Evolutionary conservation across 2,113 vertebrate genomes (phyloP), one percentile per base, ranked within the genome.

Genomic region (Setophaga coronata): DNA sequence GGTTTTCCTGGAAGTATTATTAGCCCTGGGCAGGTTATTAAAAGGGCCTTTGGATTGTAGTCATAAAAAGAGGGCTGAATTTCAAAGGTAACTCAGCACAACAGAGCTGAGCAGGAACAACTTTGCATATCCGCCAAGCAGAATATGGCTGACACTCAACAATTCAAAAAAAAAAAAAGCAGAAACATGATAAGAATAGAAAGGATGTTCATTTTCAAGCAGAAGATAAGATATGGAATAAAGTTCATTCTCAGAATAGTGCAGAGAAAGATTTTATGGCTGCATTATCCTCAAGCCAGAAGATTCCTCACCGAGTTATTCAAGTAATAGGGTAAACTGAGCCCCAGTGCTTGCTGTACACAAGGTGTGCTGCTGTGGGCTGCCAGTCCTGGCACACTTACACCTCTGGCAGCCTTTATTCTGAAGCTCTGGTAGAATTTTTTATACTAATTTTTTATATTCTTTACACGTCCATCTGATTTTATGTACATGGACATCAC

Each of bases 141-240:
- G 97, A 97, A 96, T 77, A 96, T 95, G 95, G 97, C 98, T 97
- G 96, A 97, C 12, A 42, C 88, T 98, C 95, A 97, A 97, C 97
- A 98, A 97, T 97, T 90, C 78, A 79, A 95, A 96, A 83, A 95
- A 95, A 36, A 80, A 95, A 95, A 97, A 96, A 97, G 97, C 97
- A 98, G 98, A 98, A 98, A 97, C 95, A 91, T 67, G 98, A 98
- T 98, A 98, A 98, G 98, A 96, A 97, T 91, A 98, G 96, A 98
- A 97, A 98, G 97, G 98, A 98, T 98, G 98, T 98, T 98, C 97
- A 97, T 98, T 98, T 98, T 97, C 97, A 97, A 97, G 97, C 94
- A 66, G 81, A 65, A 98, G 98, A 98, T 98, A 98, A 98, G 97
- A 98, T 97, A 96, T 70, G 84, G 97, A 97, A 98, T 98, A 97